These are phyloP conservation scores for Chironex yamaguchii DNA, from an alignment of 30 jellyfish, hydroid and myxozoan genomes.

Conservation along the genomic window DNA sequence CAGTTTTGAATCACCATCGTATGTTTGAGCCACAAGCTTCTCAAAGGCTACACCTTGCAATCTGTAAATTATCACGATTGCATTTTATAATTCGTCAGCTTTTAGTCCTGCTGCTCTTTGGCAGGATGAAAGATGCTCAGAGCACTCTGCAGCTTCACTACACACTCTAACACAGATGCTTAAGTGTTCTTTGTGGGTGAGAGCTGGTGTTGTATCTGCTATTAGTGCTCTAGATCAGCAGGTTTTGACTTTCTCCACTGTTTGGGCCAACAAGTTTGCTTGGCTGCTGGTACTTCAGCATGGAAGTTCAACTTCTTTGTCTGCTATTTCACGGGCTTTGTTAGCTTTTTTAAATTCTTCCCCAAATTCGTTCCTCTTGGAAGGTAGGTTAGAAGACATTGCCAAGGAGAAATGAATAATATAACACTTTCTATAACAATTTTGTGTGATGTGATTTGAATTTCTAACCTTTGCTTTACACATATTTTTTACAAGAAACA, in stretches of 20 bases:
- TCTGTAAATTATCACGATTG: slow-evolving; percentile 18
- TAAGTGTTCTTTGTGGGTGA: slow-evolving; percentile 25
- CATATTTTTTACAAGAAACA: too few species aligned
- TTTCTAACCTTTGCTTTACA: slow-evolving; percentile 27
- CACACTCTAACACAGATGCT: slow-evolving; percentile 33
- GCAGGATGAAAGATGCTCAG: slow-evolving; percentile 55
- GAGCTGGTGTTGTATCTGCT: slow-evolving; percentile 49
- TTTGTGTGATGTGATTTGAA: background rate
- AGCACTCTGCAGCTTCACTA: slow-evolving; percentile 34
- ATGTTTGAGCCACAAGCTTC: slow-evolving; percentile 61
- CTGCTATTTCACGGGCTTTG: slow-evolving; percentile 58
- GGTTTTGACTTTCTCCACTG: slow-evolving; percentile 24
- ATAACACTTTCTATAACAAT: slow-evolving; percentile 4
- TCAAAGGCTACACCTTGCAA: slow-evolving; percentile 65
- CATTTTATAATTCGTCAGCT: slow-evolving; percentile 47
- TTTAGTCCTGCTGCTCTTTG: slow-evolving; percentile 50
- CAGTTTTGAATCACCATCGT: slow-evolving; percentile 64
- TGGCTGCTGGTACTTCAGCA: slow-evolving; percentile 52
- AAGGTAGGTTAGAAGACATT: slow-evolving; percentile 50
- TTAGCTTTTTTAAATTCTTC: slow-evolving; percentile 42
- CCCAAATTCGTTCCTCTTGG: slow-evolving; percentile 57
- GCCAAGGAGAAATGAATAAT: slow-evolving; percentile 39
- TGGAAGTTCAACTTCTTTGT: slow-evolving; percentile 41
- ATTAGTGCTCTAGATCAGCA: slow-evolving; percentile 63
- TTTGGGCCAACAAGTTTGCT: slow-evolving; percentile 44